phyloP scores from a whole-genome alignment of 2,113 vertebrate genomes.

The Australoheros scitulus region DNA sequence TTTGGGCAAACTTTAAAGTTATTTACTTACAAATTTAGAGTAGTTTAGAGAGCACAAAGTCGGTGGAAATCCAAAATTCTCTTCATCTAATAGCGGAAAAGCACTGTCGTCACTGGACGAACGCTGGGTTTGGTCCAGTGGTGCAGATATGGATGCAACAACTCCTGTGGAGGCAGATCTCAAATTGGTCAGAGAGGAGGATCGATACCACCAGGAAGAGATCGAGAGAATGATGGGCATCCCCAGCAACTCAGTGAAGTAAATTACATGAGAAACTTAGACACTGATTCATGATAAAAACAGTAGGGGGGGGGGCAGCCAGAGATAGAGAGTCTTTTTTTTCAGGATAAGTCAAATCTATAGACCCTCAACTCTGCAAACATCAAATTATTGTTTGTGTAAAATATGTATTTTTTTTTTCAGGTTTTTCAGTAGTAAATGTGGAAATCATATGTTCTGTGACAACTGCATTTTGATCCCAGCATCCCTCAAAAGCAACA shows the following conservation, averaged over 20 bases:
- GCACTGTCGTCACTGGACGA: conserved; percentile 41
- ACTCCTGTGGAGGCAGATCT: conserved; percentile 63
- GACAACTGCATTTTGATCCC: neutral
- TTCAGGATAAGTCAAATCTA: conserved; percentile 19
- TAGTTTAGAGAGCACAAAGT: neutral
- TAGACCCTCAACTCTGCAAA: neutral
- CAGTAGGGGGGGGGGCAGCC: conserved; percentile 28
- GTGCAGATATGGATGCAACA: conserved; percentile 65
- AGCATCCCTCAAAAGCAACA: neutral
- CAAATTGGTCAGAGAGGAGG: conserved; percentile 65
- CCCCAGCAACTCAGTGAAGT: conserved; percentile 61
- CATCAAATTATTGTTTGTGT: neutral
- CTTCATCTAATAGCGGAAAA: conserved; percentile 32
- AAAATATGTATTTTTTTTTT: neutral
- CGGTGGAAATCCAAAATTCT: conserved; percentile 5
- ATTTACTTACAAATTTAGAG: neutral
- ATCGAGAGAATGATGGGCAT: conserved; percentile 71
- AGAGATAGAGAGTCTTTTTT: conserved; percentile 20
- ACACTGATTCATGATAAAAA: conserved; percentile 62
- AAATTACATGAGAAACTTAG: conserved; percentile 72
- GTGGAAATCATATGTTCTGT: too few species aligned
- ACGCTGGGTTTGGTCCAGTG: conserved; percentile 56
- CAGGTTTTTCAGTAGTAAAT: neutral
- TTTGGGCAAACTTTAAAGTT: neutral
- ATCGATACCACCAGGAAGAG: conserved; percentile 68